phyloP scores from a whole-genome alignment of 2,888 invertebrate genomes.

The Cephus spinipes region DNA sequence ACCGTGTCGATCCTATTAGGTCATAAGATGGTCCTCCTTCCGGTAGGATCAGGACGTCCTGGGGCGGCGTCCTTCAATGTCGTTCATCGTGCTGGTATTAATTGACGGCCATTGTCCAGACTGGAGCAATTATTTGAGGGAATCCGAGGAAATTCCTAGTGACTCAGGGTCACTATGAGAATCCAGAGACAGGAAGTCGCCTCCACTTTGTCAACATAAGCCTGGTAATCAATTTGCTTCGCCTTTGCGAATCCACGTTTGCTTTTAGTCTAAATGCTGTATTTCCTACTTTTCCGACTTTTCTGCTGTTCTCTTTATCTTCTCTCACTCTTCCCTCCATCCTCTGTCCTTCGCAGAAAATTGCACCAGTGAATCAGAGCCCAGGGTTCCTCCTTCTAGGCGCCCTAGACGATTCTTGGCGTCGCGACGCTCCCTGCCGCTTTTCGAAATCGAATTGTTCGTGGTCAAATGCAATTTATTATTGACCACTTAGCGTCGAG shows the following conservation, averaged over 20 bases:
- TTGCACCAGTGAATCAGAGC: slow-evolving; percentile 35
- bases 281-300: background rate
- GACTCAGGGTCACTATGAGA: background rate
- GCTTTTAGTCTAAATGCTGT: slow-evolving; percentile 48
- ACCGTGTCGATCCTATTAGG: background rate
- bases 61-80: background rate
- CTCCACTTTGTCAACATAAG: slow-evolving; percentile 26
- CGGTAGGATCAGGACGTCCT: background rate
- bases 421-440: slow-evolving; percentile 10
- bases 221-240: slow-evolving; percentile 36
- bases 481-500: slow-evolving; percentile 27
- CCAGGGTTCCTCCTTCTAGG: slow-evolving; percentile 8
- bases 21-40: background rate
- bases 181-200: slow-evolving; percentile 12
- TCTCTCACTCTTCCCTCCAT: background rate
- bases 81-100: slow-evolving; percentile 4
- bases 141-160: slow-evolving; percentile 14
- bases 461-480: slow-evolving; percentile 44
- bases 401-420: background rate
- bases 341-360: slow-evolving; percentile 32
- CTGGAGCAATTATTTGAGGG: slow-evolving; percentile 15
- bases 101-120: slow-evolving; percentile 12
- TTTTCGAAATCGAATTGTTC: slow-evolving; percentile 38
- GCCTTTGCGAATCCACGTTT: slow-evolving; percentile 39
- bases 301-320: background rate